A percentile compares a stretch with the other conserved stretches of the same genome.
Conservation (phyloP, 2,888 invertebrate species). For the Teleogryllus oceanicus region DNA sequence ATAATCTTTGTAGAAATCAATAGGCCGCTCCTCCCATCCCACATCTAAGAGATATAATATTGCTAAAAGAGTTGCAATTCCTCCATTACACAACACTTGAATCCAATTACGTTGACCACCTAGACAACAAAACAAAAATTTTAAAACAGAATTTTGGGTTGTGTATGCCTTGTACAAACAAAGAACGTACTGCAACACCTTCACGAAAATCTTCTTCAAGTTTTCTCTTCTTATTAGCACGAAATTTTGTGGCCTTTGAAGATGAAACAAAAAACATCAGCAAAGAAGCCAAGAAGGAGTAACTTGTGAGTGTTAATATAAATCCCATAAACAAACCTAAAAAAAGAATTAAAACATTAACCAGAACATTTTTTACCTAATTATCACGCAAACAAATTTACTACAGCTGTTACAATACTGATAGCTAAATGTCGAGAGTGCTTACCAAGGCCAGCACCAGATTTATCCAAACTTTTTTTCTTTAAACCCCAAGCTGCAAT, state of each 20-base stretch:
- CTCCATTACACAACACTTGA: conserved; percentile 85
- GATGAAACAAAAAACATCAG: conserved; percentile 75
- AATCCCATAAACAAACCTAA: conserved; percentile 70
- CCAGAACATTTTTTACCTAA: neutral
- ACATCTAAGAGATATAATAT: conserved; percentile 74
- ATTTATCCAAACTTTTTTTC: conserved; percentile 63
- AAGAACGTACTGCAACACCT: conserved; percentile 50
- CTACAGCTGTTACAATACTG: too few species aligned
- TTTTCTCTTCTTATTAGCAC: conserved; percentile 61
- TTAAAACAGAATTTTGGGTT: neutral
- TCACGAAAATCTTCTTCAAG: conserved; percentile 76
- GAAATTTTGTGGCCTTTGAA: conserved; percentile 77
- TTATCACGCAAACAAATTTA: too few species aligned
- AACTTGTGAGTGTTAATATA: conserved; percentile 71
- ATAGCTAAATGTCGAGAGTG: neutral
- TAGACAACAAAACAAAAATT: conserved; percentile 40
- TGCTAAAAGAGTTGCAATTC: conserved; percentile 77
- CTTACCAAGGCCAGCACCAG: conserved; percentile 65
- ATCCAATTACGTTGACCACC: conserved; percentile 86
- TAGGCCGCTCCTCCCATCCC: conserved; percentile 71
- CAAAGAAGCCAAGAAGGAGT: conserved; percentile 69
- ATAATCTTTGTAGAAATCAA: conserved; percentile 73
- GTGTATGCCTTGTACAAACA: neutral
- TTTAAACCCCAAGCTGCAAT: conserved; percentile 65
- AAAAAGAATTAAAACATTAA: conserved; percentile 35